These are phyloP conservation scores for Chunga burmeisteri DNA, from an alignment of 2,113 vertebrate species.

Conservation along the genomic window DNA sequence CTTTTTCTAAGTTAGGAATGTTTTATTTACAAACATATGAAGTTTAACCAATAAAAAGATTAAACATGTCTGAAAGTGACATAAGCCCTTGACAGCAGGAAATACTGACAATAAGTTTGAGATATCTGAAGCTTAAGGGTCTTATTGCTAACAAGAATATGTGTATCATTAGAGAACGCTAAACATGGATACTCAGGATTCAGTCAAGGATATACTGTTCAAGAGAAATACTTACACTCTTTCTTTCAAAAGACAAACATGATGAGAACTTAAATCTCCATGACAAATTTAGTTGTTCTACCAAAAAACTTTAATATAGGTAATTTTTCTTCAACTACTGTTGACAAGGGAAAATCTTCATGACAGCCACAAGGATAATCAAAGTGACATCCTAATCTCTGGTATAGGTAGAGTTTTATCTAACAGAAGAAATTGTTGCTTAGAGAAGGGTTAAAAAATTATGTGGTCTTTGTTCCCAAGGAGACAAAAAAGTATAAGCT, in stretches of 20 bases:
- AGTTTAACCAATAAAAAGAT: neutral
- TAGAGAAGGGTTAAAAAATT: neutral
- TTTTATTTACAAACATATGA: neutral
- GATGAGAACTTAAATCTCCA: neutral
- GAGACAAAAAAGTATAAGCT: neutral
- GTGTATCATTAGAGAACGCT: neutral
- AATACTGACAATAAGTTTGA: neutral
- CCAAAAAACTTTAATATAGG: neutral
- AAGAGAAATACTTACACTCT: neutral
- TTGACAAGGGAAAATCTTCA: neutral
- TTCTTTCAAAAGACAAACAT: neutral
- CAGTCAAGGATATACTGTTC: neutral
- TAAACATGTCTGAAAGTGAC: neutral
- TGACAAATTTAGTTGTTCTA: neutral
- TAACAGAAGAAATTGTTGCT: neutral
- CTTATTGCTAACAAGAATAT: neutral
- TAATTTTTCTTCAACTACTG: neutral
- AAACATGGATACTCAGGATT: neutral
- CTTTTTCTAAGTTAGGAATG: neutral
- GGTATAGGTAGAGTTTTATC: neutral
- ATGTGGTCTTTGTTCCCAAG: neutral
- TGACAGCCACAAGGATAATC: neutral
- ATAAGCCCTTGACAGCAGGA: neutral
- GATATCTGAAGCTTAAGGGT: neutral
- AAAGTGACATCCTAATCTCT: neutral